These are phyloP conservation scores for Cervus canadensis DNA, from an alignment of 2,113 vertebrate genomes.

Conservation along the genomic window DNA sequence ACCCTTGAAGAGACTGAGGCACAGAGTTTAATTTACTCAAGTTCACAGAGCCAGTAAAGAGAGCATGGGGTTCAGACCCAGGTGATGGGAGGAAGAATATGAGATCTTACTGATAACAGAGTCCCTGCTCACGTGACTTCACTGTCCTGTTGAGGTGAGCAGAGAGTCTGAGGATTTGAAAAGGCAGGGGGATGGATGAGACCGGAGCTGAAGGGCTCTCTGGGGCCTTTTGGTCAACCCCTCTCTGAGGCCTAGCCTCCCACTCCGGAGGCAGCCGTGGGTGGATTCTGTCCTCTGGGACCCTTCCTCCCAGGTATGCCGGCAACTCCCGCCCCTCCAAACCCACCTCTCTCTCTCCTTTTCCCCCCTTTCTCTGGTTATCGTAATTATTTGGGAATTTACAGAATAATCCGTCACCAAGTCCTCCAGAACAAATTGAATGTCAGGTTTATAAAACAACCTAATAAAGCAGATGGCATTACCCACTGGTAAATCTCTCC, in stretches of 20 bases:
- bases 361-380: slow-evolving; percentile 60
- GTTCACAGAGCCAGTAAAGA: not conserved
- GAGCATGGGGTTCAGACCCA: not conserved
- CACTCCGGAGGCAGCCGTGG: rapidly evolving
- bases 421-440: slow-evolving; percentile 86
- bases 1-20: not conserved
- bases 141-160: not conserved
- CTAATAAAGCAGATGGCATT: slow-evolving; percentile 85
- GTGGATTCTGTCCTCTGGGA: not conserved
- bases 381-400: slow-evolving; percentile 88
- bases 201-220: not conserved
- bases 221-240: not conserved
- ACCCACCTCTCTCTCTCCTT: not conserved
- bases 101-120: not conserved
- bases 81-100: not conserved
- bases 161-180: not conserved
- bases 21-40: not conserved
- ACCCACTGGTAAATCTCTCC: slow-evolving; percentile 82
- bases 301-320: not conserved
- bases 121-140: not conserved
- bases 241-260: not conserved
- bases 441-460: slow-evolving; percentile 83
- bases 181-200: not conserved
- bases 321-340: not conserved
- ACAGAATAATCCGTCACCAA: slow-evolving; percentile 82